Evolutionary conservation across 2,113 vertebrate species (phyloP), one percentile per base, ranked within the genome.

Genomic region (Shinisaurus crocodilurus): DNA sequence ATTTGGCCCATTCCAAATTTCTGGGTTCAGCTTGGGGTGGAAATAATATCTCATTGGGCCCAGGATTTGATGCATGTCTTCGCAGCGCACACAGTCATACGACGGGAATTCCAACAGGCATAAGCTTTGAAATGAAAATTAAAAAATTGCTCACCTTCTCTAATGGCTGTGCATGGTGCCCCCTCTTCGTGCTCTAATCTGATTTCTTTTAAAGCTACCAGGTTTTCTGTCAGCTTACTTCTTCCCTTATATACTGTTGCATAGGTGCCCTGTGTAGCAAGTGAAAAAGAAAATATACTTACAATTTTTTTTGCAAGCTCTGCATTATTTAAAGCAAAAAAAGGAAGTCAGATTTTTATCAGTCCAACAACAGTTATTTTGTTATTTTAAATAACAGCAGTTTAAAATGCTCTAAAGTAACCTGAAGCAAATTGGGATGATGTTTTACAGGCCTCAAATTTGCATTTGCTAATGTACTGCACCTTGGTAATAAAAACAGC

Each of bases 161-260:
- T 98, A 95, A 99, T 99, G 93, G 99, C 99, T 29, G 99, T 99
- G 95, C 99, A 99, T 0, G 99, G 99, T 0, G 99, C 99, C 57
- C 99, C 99, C 91, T 99, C 99, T 94, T 99, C 99, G 9, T 99
- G 99, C 93, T 99, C 99, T 96, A 99, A 96, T 9, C 99, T 97
- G 82, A 99, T 99, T 97, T 99, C 99, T 96, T 99, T 99, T 95
- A 99, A 97, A 79, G 99, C 99, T 96, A 99, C 99, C 95, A 99
- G 96, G 95, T 99, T 99, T 95, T 99, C 99, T 0, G 99, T 99
- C 93, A 99, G 94, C 96, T 99, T 99, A 97, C 99, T 99, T 96
- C 99, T 98, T 88, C 99, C 99, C 96, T 99, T 99, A 96, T 99
- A 99, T 89, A 99, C 99, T 16, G 99, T 99, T 89, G 99, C 99